phyloP scores from a whole-genome alignment of 2,888 invertebrate genomes.

The Acronicta alni region DNA sequence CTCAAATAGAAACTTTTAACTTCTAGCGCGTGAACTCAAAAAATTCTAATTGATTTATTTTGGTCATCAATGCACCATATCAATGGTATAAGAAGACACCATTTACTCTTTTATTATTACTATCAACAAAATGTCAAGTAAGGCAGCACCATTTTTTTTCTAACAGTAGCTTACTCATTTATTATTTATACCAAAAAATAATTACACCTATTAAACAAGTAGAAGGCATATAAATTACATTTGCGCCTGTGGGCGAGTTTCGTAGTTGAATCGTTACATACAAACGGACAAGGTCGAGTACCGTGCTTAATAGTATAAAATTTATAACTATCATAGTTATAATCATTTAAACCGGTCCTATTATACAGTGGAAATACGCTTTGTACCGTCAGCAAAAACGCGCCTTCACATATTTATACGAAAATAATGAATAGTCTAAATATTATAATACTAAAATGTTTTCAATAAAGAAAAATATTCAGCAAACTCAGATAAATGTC shows the following conservation, averaged over 20 bases:
- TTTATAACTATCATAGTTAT: conserved; percentile 75
- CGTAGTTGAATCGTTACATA: conserved; percentile 62
- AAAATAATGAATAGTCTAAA: neutral
- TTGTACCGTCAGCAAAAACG: conserved; percentile 40
- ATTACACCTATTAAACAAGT: conserved; percentile 46
- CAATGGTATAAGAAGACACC: no score
- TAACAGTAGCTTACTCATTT: conserved; percentile 30
- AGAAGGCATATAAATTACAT: conserved; percentile 67
- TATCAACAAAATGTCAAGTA: no score
- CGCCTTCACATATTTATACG: neutral
- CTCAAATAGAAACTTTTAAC: no score
- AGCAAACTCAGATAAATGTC: no score
- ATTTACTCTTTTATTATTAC: no score
- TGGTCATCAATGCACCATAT: no score
- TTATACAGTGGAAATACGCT: conserved; percentile 45
- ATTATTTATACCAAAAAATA: conserved; percentile 40
- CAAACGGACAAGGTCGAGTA: conserved; percentile 71
- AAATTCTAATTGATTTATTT: no score
- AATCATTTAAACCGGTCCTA: conserved; percentile 70
- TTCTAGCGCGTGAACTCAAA: no score
- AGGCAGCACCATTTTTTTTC: neutral
- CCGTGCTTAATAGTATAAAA: conserved; percentile 69
- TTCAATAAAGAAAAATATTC: no score
- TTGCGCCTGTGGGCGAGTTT: conserved; percentile 63
- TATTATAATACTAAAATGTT: neutral